Percentiles rank a stretch among this genome's conserved stretches.
Conservation (phyloP, 1,140 invertebrate species). For the Drosophila auraria region DNA sequence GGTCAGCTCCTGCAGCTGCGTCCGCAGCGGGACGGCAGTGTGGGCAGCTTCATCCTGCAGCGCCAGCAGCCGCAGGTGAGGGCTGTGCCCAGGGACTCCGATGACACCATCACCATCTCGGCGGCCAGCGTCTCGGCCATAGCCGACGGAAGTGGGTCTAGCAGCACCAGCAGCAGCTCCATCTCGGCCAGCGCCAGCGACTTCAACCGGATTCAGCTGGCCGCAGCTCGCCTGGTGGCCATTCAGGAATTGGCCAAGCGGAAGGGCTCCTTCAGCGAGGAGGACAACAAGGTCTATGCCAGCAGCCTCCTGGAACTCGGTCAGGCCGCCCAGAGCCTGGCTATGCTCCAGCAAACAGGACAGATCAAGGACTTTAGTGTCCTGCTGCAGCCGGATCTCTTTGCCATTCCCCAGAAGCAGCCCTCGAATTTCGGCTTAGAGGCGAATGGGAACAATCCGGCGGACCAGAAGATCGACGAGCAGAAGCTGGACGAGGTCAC, state of each 20-base stretch:
- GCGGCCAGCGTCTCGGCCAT: slow-evolving; percentile 72
- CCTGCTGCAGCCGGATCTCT: slow-evolving; percentile 74
- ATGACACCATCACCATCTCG: slow-evolving; percentile 70
- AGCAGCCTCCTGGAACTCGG: slow-evolving; percentile 85
- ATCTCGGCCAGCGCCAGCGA: slow-evolving; percentile 74
- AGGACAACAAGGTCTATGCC: slow-evolving; percentile 85
- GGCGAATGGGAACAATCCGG: slow-evolving; percentile 56
- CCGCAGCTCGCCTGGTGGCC: slow-evolving; percentile 85
- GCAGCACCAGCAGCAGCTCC: slow-evolving; percentile 35
- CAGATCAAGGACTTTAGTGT: slow-evolving; percentile 82
- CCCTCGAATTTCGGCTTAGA: slow-evolving; percentile 69
- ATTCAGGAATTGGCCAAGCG: slow-evolving; percentile 86
- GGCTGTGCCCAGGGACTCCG: slow-evolving; percentile 45
- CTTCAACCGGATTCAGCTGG: slow-evolving; percentile 85
- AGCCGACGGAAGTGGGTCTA: slow-evolving; percentile 65
- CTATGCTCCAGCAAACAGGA: slow-evolving; percentile 81
- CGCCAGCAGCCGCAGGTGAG: slow-evolving; percentile 52
- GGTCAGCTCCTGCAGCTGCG: slow-evolving; percentile 83
- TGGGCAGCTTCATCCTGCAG: slow-evolving; percentile 54
- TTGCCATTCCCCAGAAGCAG: slow-evolving; percentile 52
- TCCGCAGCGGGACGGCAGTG: slow-evolving; percentile 60
- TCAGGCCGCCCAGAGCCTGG: slow-evolving; percentile 85
- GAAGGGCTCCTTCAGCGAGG: slow-evolving; percentile 84
- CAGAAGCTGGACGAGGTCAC: slow-evolving; percentile 77
- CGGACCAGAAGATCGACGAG: slow-evolving; percentile 69